These are phyloP conservation scores for Eilema griseolum DNA, from an alignment of 2,888 invertebrate genomes.

Conservation along the genomic window DNA sequence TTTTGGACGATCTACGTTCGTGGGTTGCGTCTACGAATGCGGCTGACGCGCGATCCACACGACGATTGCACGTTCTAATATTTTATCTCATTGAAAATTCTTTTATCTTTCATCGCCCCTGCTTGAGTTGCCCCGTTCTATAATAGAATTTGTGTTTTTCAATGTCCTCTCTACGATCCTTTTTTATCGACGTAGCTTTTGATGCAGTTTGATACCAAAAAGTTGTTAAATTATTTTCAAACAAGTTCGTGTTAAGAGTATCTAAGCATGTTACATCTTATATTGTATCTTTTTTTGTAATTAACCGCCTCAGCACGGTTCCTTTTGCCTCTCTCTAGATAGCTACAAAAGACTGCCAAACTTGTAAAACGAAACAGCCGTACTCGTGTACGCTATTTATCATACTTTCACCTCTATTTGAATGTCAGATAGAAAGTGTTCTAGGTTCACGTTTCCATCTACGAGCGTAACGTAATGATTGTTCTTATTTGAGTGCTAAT, in stretches of 20 bases:
- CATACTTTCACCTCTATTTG: conserved; percentile 59
- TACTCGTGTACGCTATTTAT: conserved; percentile 43
- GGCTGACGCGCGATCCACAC: conserved; percentile 65
- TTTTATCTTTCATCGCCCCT: conserved; percentile 36
- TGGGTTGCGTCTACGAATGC: conserved; percentile 72
- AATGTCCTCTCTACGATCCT: neutral
- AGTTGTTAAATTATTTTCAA: neutral
- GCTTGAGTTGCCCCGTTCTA: neutral
- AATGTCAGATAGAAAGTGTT: conserved; percentile 39
- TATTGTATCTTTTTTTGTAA: neutral
- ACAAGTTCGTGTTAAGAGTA: neutral
- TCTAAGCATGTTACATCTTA: neutral
- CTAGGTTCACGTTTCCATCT: conserved; percentile 3
- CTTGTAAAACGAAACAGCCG: conserved; percentile 39
- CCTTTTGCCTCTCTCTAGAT: conserved; percentile 54
- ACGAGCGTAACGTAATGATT: neutral
- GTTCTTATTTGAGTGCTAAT: neutral
- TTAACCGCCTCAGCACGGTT: conserved; percentile 21
- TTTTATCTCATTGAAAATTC: conserved; percentile 43
- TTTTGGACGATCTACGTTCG: conserved; percentile 79
- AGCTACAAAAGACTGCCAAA: conserved; percentile 45
- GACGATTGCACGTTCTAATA: conserved; percentile 61
- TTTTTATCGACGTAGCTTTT: neutral
- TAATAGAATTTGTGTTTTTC: neutral
- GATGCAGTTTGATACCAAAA: neutral